A percentile compares a stretch with the other conserved stretches of the same genome.
These are phyloP conservation scores for Eledona agricola DNA, from an alignment of 2,888 invertebrate genomes.

Conservation along the genomic window DNA sequence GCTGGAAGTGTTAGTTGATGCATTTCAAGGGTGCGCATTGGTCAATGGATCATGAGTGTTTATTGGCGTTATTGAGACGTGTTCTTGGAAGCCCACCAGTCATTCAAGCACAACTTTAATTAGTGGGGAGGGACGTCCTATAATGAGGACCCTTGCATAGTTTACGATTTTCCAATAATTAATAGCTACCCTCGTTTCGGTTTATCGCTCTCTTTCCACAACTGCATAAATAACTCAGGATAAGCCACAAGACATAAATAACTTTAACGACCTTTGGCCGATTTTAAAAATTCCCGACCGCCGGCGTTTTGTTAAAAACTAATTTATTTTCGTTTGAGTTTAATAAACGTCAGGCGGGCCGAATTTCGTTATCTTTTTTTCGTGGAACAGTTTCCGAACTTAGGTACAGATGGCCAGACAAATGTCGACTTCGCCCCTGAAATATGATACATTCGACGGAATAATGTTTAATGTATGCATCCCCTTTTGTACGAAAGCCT, in stretches of 20 bases:
- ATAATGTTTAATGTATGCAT: conserved; percentile 30
- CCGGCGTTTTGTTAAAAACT: conserved; percentile 38
- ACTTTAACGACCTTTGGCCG: conserved; percentile 42
- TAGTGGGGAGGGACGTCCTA: conserved; percentile 21
- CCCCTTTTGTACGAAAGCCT: conserved; percentile 17
- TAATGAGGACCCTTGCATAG: conserved; percentile 36
- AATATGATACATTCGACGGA: conserved; percentile 24
- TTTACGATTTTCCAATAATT: conserved; percentile 41
- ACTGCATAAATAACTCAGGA: conserved; percentile 33
- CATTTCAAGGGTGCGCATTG: conserved; percentile 44
- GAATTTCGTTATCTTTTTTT: conserved; percentile 35
- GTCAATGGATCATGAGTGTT: conserved; percentile 46
- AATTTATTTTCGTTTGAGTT: conserved; percentile 40
- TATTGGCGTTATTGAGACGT: conserved; percentile 30
- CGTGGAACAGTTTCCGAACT: conserved; percentile 28
- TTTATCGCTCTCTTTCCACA: conserved; percentile 28
- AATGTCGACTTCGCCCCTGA: conserved; percentile 32
- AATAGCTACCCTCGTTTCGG: conserved; percentile 33
- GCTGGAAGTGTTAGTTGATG: conserved; percentile 44
- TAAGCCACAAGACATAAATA: conserved; percentile 41
- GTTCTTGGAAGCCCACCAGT: conserved; percentile 21
- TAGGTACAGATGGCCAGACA: conserved; percentile 31
- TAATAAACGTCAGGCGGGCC: conserved; percentile 41
- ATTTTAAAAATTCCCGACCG: conserved; percentile 43
- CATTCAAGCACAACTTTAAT: conserved; percentile 27